These are phyloP conservation scores for Idaea aversata DNA, from an alignment of 2,888 invertebrate species.

Conservation along the genomic window DNA sequence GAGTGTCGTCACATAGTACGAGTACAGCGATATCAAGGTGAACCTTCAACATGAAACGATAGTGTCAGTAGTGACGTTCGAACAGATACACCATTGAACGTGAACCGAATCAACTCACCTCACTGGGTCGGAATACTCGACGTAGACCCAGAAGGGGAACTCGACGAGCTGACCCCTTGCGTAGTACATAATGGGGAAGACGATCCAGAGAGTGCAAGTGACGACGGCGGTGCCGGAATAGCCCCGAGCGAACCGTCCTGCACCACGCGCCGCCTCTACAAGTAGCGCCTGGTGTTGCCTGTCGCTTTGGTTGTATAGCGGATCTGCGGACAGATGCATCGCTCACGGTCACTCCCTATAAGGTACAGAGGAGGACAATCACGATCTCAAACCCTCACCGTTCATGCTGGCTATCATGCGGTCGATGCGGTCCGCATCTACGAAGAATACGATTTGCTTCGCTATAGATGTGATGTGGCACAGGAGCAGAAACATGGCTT, in stretches of 20 bases:
- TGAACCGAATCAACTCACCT: constrained; percentile 19
- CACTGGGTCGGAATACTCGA: constrained; percentile 28
- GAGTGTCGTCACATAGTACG: constrained; percentile 65
- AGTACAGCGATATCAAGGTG: constrained; percentile 50
- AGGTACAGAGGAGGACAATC: neutral
- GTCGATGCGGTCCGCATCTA: constrained; percentile 33
- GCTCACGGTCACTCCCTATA: neutral
- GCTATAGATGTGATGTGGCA: constrained; percentile 67
- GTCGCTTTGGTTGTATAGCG: constrained; percentile 27
- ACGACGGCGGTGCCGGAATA: constrained; percentile 52
- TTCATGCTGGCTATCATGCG: constrained; percentile 31
- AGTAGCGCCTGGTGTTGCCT: constrained; percentile 19
- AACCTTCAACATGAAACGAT: constrained; percentile 44
- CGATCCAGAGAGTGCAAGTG: constrained; percentile 61
- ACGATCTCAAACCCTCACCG: constrained; percentile 21
- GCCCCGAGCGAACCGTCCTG: constrained; percentile 35
- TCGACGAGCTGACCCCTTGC: constrained; percentile 38
- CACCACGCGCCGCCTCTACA: constrained; percentile 26
- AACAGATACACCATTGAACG: neutral
- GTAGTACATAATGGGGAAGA: constrained; percentile 45
- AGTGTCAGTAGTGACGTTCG: neutral
- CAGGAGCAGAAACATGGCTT: constrained; percentile 68
- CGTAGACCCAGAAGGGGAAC: constrained; percentile 44
- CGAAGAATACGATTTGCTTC: constrained; percentile 62
- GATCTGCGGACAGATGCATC: constrained; percentile 24